Evolutionary conservation across 2,113 vertebrate species (phyloP).

Genomic region (Pseudopodoces humilis): DNA sequence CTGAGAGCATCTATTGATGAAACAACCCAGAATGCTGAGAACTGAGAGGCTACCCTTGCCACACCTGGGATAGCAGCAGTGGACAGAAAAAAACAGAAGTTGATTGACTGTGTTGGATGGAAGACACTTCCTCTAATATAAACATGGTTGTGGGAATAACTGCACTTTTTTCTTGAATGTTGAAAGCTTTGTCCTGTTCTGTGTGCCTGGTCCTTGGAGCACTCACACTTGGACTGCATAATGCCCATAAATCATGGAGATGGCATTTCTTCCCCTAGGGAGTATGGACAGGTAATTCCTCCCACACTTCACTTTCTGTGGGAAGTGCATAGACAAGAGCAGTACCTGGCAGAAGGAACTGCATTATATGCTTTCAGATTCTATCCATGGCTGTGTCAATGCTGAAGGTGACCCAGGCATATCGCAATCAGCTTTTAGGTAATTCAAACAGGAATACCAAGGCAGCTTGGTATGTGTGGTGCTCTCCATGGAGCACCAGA

Average conservation of each 20-base stretch:
- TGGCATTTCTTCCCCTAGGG: not conserved
- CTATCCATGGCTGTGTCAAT: not conserved
- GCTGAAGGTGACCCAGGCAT: not conserved
- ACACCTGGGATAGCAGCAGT: not conserved
- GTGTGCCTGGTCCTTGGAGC: not conserved
- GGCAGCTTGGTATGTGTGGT: not conserved
- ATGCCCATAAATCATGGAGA: not conserved
- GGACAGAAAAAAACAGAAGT: not conserved
- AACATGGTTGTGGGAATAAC: not conserved
- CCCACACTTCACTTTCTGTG: not conserved
- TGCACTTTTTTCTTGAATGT: not conserved
- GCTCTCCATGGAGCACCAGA: fast-evolving
- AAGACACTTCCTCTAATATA: not conserved
- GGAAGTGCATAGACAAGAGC: not conserved
- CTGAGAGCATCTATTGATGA: not conserved
- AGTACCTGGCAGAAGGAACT: not conserved
- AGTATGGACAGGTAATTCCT: not conserved
- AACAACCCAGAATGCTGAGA: not conserved
- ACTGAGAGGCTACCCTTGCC: fast-evolving
- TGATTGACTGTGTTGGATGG: not conserved
- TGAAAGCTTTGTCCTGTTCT: not conserved
- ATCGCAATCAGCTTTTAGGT: not conserved
- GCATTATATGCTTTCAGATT: not conserved
- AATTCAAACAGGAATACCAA: not conserved
- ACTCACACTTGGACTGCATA: not conserved